Percentiles rank a stretch among this genome's conserved stretches.
Conservation (phyloP, 2,888 invertebrate species). For the Napeogenes inachia region DNA sequence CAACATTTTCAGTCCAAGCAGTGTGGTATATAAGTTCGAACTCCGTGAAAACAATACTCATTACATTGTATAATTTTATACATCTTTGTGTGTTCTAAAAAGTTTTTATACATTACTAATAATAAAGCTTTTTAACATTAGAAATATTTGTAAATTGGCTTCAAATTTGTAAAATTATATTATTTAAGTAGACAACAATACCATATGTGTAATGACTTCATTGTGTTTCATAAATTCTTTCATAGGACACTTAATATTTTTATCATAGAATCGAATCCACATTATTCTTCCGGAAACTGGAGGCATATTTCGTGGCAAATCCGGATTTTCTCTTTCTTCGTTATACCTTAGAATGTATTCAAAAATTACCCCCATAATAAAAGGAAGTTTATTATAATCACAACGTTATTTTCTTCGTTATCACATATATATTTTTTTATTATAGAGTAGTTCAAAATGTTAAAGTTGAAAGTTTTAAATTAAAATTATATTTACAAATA, state of each 20-base stretch:
- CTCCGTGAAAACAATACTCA: constrained; percentile 87
- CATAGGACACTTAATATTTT: constrained; percentile 86
- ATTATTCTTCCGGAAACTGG: constrained; percentile 88
- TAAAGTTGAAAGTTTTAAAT: too few relatives aligned
- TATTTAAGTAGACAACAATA: constrained; percentile 25
- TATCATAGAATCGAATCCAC: constrained; percentile 89
- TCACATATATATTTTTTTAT: too few relatives aligned
- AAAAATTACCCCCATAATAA: background rate
- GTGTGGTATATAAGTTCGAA: constrained; percentile 90
- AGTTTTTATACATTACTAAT: background rate
- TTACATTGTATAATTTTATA: constrained; percentile 86
- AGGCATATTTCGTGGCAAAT: constrained; percentile 85
- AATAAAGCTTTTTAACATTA: too few relatives aligned
- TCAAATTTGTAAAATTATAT: too few relatives aligned
- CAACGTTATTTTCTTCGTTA: too few relatives aligned
- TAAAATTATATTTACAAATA: too few relatives aligned
- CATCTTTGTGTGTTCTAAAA: constrained; percentile 81
- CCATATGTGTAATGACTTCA: constrained; percentile 70
- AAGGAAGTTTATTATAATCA: too few relatives aligned
- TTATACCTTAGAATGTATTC: constrained; percentile 77
- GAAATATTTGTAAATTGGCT: too few relatives aligned
- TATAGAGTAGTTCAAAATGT: too few relatives aligned
- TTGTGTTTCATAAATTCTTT: constrained; percentile 64
- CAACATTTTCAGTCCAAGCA: constrained; percentile 87
- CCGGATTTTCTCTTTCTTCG: constrained; percentile 84